A percentile compares a stretch with the other conserved stretches of the same genome.
Conservation (phyloP, 2,113 vertebrate genomes). For the Nematolebias whitei region DNA sequence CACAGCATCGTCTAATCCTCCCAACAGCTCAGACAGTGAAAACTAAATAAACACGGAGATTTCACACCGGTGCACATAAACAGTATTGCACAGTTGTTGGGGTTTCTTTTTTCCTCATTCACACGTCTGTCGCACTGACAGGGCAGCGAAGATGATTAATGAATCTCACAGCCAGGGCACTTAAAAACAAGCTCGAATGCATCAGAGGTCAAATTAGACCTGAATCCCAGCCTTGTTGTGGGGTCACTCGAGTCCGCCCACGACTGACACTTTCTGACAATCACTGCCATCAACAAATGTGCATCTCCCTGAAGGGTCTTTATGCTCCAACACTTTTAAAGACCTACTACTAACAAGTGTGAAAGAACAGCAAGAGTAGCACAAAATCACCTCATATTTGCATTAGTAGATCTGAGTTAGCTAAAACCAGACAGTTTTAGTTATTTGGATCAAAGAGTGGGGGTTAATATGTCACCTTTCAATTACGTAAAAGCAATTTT, state of each 20-base stretch:
- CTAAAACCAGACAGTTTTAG: too few relatives aligned
- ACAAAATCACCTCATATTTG: too few relatives aligned
- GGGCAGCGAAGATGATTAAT: slow-evolving; percentile 48
- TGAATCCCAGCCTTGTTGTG: slow-evolving; percentile 50
- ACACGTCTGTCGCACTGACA: background rate
- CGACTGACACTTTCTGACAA: slow-evolving; percentile 61
- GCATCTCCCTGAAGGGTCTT: slow-evolving; percentile 45
- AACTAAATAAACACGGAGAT: slow-evolving; percentile 33
- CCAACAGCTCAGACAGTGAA: slow-evolving; percentile 31
- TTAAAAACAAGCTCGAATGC: slow-evolving; percentile 50
- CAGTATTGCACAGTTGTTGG: background rate
- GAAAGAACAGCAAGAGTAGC: too few relatives aligned
- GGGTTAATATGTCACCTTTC: too few relatives aligned
- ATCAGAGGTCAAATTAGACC: slow-evolving; percentile 62
- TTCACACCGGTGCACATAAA: slow-evolving; percentile 26
- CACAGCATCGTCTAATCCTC: slow-evolving; percentile 41
- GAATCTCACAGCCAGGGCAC: slow-evolving; percentile 36
- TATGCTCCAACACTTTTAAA: slow-evolving; percentile 33
- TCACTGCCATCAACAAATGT: slow-evolving; percentile 39
- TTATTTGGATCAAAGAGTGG: background rate
- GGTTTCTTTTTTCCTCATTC: slow-evolving; percentile 12
- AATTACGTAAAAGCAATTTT: too few relatives aligned
- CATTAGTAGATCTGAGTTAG: background rate
- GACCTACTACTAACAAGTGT: too few relatives aligned
- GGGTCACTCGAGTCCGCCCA: slow-evolving; percentile 40